Conservation (phyloP, 2,797 vertebrate genomes). For the Bradypodion ventrale region DNA sequence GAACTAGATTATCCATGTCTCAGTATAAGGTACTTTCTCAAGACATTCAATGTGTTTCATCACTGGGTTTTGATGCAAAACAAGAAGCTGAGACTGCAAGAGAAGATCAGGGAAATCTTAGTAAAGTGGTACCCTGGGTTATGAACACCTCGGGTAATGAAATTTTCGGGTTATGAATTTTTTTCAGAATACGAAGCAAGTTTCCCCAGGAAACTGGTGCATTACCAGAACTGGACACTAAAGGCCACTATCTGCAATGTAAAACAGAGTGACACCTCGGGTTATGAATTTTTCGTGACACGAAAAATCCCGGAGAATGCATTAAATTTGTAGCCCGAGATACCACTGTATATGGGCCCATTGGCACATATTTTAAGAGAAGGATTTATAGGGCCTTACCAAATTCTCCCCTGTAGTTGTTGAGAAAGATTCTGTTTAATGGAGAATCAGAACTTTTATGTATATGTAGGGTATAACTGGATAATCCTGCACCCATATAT, state of each 20-base stretch:
- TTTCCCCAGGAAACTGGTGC: no score
- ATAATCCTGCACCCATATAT: not conserved
- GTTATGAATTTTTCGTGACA: no score
- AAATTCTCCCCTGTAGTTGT: not conserved
- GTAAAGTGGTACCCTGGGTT: no score
- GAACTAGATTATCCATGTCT: not conserved
- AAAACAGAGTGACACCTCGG: no score
- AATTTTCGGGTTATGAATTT: no score
- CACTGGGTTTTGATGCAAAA: not conserved
- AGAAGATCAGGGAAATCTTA: not conserved
- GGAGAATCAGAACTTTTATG: fast-evolving
- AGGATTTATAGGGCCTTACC: no score
- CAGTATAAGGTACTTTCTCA: not conserved
- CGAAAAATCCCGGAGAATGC: no score
- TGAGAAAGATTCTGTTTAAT: not conserved
- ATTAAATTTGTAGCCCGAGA: no score
- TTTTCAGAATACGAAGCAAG: no score
- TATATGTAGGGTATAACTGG: not conserved
- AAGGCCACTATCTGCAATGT: no score
- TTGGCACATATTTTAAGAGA: not conserved
- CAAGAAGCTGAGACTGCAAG: not conserved
- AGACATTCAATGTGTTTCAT: not conserved
- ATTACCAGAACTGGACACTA: no score
- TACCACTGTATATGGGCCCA: not conserved
- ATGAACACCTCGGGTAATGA: no score